Percentiles rank a stretch among this genome's conserved stretches.
Conservation (phyloP, 2,888 invertebrate species). For the Chloroclysta siterata region DNA sequence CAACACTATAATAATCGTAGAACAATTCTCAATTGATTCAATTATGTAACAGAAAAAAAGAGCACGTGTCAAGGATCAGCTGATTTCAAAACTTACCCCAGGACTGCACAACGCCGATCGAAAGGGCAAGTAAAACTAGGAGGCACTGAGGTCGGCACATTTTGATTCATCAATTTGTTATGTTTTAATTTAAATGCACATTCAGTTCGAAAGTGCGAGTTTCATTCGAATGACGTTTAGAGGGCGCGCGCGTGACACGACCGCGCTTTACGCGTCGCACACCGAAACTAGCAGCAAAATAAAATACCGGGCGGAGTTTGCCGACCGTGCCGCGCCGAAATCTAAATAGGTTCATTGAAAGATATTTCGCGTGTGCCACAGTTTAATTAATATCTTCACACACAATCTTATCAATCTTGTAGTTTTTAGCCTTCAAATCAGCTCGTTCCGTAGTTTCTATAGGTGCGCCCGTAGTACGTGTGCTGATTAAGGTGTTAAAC, state of each 20-base stretch:
- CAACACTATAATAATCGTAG: slow-evolving; percentile 30
- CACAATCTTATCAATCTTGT: slow-evolving; percentile 55
- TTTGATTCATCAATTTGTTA: slow-evolving; percentile 72
- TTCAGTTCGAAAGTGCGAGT: slow-evolving; percentile 66
- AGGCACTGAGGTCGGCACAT: slow-evolving; percentile 73
- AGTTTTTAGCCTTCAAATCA: slow-evolving; percentile 35
- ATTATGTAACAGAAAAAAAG: slow-evolving; percentile 74
- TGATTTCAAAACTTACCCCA: slow-evolving; percentile 78
- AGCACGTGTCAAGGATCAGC: slow-evolving; percentile 77
- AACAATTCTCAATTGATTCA: slow-evolving; percentile 18
- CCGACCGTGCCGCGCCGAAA: slow-evolving; percentile 49
- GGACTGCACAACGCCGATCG: slow-evolving; percentile 59
- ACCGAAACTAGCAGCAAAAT: slow-evolving; percentile 68
- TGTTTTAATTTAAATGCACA: slow-evolving; percentile 66
- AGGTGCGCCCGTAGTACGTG: slow-evolving; percentile 16
- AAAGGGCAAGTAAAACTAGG: slow-evolving; percentile 60
- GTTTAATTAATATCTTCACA: slow-evolving; percentile 27
- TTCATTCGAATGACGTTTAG: slow-evolving; percentile 66
- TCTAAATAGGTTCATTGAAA: slow-evolving; percentile 71
- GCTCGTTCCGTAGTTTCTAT: slow-evolving; percentile 27
- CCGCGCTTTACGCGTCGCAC: slow-evolving; percentile 64
- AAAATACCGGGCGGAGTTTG: slow-evolving; percentile 36
- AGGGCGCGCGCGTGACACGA: slow-evolving; percentile 61
- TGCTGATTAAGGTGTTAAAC: slow-evolving; percentile 1
- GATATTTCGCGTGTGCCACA: slow-evolving; percentile 60